These are phyloP conservation scores for Neoarius graeffei DNA, from an alignment of 2,113 vertebrate genomes.

Conservation along the genomic window DNA sequence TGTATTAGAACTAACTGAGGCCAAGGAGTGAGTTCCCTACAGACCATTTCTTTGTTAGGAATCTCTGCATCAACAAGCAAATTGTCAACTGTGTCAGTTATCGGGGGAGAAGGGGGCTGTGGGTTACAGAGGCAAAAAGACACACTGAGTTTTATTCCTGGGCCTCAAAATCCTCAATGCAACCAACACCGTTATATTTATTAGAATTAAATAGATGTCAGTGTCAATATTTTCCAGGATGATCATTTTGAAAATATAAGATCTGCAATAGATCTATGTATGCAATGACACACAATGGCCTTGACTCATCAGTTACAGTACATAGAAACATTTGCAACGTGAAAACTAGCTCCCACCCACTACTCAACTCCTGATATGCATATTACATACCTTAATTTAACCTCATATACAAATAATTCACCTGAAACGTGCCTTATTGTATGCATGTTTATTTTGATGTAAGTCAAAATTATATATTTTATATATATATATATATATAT, in stretches of 20 bases:
- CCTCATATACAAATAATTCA: not conserved
- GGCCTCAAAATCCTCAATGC: no score
- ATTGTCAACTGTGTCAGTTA: constrained; percentile 43
- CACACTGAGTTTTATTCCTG: not conserved
- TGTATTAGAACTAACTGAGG: not conserved
- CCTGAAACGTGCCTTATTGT: not conserved
- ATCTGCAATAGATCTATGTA: not conserved
- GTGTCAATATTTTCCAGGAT: not conserved
- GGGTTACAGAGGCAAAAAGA: not conserved
- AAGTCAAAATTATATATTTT: not conserved
- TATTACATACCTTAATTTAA: not conserved
- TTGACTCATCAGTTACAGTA: not conserved
- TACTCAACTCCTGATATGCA: not conserved
- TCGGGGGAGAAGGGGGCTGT: constrained; percentile 14
- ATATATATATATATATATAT: not conserved
- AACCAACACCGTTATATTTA: not conserved
- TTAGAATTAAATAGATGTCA: not conserved
- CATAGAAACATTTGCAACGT: not conserved
- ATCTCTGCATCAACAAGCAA: constrained; percentile 46
- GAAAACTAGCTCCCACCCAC: not conserved
- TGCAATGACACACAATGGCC: not conserved
- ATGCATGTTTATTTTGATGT: not conserved
- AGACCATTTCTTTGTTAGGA: constrained; percentile 39
- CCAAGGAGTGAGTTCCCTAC: constrained; percentile 15
- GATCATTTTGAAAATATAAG: not conserved